These are phyloP conservation scores for Lichenostomus cassidix DNA, from an alignment of 2,113 vertebrate genomes.

Conservation along the genomic window DNA sequence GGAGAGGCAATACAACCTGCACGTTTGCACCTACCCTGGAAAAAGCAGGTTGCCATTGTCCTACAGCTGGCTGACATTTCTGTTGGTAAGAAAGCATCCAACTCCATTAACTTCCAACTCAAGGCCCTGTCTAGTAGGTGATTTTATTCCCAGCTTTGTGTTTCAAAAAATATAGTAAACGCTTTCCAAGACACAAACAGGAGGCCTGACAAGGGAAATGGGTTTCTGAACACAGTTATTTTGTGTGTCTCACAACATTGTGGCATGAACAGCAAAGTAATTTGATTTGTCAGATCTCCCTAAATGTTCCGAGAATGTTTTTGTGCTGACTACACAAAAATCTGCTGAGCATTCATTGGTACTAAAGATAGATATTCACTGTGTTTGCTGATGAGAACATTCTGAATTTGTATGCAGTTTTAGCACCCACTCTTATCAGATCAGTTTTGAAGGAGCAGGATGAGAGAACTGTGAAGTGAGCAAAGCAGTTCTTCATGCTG, in stretches of 20 bases:
- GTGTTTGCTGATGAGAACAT: constrained; percentile 41
- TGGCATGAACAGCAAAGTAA: background rate
- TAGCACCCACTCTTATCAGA: constrained; percentile 41
- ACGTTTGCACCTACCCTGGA: background rate
- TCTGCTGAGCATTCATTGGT: constrained; percentile 31
- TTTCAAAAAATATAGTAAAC: background rate
- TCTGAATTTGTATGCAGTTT: constrained; percentile 35
- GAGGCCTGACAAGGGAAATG: background rate
- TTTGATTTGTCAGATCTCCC: constrained; percentile 9
- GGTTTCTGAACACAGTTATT: background rate
- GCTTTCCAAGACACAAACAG: background rate
- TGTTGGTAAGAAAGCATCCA: background rate
- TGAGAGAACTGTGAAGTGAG: background rate
- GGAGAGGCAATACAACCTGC: background rate
- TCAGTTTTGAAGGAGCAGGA: constrained; percentile 27
- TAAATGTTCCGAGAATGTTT: background rate
- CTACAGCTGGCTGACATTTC: background rate
- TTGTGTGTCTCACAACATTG: background rate
- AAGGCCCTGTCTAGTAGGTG: background rate
- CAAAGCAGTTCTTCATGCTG: background rate
- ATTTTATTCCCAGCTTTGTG: background rate
- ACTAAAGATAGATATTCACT: constrained; percentile 56
- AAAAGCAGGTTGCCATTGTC: background rate
- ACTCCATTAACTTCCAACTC: background rate
- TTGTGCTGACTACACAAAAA: constrained; percentile 51